A percentile compares a stretch with the other conserved stretches of the same genome.
Conservation (phyloP, 2,113 vertebrate genomes). For the Nothobranchius furzeri region DNA sequence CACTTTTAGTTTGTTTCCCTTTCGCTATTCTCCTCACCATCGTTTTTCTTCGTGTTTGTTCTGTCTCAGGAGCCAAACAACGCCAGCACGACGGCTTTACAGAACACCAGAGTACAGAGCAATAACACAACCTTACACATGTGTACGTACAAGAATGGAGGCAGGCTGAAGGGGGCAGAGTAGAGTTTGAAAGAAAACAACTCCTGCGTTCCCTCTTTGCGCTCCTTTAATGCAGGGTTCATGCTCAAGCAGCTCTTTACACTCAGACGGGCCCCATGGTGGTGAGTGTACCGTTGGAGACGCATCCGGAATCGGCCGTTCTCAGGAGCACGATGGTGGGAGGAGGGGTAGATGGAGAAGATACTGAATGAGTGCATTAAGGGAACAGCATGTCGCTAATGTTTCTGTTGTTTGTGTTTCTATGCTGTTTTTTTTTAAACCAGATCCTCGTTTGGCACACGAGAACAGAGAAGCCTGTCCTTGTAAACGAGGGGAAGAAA, state of each 20-base stretch:
- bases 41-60: constrained; percentile 52
- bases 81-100: constrained; percentile 26
- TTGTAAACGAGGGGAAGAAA: constrained; percentile 97
- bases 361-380: constrained; percentile 37
- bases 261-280: constrained; percentile 17
- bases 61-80: constrained; percentile 39
- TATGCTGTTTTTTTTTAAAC: constrained; percentile 30
- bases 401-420: constrained; percentile 32
- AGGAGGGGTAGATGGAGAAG: constrained; percentile 15
- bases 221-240: constrained; percentile 42
- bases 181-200: constrained; percentile 28
- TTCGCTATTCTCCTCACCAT: constrained; percentile 10
- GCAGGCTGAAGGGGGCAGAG: constrained; percentile 3
- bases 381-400: constrained; percentile 41
- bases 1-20: constrained; percentile 20
- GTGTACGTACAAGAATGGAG: constrained; percentile 1
- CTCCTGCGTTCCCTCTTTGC: constrained; percentile 16
- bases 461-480: constrained; percentile 95
- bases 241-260: constrained; percentile 50
- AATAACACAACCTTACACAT: not conserved
- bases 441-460: constrained; percentile 99
- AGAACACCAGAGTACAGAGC: constrained; percentile 2
- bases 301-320: constrained; percentile 23
- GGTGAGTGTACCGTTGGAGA: constrained; percentile 2
- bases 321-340: constrained; percentile 25